phyloP scores from a whole-genome alignment of 1,140 invertebrate genomes.

The Monochamus saltuarius region DNA sequence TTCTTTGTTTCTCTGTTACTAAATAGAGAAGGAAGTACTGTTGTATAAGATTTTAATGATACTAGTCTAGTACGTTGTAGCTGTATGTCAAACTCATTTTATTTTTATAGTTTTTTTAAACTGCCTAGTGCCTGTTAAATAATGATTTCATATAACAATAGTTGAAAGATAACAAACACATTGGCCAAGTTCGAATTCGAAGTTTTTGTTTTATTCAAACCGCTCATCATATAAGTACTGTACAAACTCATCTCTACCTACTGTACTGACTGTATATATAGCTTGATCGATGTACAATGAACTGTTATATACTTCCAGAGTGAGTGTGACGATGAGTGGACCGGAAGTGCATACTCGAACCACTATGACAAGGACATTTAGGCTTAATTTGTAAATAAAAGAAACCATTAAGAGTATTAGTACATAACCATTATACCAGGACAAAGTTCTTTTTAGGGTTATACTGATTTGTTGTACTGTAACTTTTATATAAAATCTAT shows the following conservation, averaged over 20 bases:
- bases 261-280: neutral
- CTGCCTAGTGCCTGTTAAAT: no score
- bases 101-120: no score
- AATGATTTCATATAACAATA: no score
- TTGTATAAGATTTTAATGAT: no score
- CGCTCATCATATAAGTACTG: neutral
- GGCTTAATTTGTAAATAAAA: constrained; percentile 10
- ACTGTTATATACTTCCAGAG: neutral
- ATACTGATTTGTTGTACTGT: constrained; percentile 10
- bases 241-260: neutral
- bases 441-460: neutral
- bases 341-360: neutral
- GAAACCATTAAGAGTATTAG: constrained; percentile 1
- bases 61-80: no score
- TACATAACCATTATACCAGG: neutral
- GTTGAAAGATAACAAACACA: no score
- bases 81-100: no score
- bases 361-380: neutral
- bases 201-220: neutral
- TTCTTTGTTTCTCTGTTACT: no score
- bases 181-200: no score
- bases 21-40: no score
- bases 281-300: neutral
- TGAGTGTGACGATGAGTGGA: neutral
- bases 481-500: constrained; percentile 14